Conservation (phyloP, 1,140 invertebrate species). For the Drosophila persimilis region DNA sequence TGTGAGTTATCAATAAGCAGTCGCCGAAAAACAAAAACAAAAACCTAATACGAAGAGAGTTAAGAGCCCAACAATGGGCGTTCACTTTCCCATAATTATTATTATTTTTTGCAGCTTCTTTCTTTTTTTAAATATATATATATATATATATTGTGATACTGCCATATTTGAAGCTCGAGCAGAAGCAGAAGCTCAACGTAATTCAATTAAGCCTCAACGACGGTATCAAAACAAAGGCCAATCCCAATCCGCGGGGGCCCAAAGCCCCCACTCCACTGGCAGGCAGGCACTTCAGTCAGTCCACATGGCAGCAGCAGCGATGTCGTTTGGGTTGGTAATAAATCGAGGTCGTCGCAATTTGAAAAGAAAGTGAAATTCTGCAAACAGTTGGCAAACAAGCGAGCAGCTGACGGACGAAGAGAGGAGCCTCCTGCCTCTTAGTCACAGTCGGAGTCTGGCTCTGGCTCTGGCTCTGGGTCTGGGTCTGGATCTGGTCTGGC, state of each 20-base stretch:
- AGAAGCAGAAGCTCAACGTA: conserved; percentile 53
- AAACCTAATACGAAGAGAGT: background rate
- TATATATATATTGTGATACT: conserved; percentile 14
- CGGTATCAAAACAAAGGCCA: conserved; percentile 63
- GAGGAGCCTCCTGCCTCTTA: conserved; percentile 34
- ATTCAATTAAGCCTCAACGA: conserved; percentile 67
- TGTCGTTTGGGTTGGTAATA: conserved; percentile 56
- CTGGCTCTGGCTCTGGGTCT: conserved; percentile 14
- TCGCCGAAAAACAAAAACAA: conserved; percentile 42
- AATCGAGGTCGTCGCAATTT: conserved; percentile 76
- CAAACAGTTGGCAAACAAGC: conserved; percentile 58
- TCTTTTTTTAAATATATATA: conserved; percentile 4
- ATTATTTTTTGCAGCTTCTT: conserved; percentile 28
- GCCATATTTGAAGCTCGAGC: conserved; percentile 14
- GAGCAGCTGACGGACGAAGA: conserved; percentile 58
- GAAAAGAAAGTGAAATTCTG: conserved; percentile 80
- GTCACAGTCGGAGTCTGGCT: conserved; percentile 10
- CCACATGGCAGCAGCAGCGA: conserved; percentile 27
- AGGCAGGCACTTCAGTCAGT: conserved; percentile 27
- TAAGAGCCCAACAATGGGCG: conserved; percentile 60
- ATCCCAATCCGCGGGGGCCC: conserved; percentile 50
- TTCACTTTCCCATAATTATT: conserved; percentile 76
- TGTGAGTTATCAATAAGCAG: conserved; percentile 51
- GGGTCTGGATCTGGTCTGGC: conserved; percentile 28
- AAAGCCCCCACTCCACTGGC: conserved; percentile 4